Base-by-base conservation (phyloP, 2,888 invertebrate genomes). In the Aphodius granarius region DNA sequence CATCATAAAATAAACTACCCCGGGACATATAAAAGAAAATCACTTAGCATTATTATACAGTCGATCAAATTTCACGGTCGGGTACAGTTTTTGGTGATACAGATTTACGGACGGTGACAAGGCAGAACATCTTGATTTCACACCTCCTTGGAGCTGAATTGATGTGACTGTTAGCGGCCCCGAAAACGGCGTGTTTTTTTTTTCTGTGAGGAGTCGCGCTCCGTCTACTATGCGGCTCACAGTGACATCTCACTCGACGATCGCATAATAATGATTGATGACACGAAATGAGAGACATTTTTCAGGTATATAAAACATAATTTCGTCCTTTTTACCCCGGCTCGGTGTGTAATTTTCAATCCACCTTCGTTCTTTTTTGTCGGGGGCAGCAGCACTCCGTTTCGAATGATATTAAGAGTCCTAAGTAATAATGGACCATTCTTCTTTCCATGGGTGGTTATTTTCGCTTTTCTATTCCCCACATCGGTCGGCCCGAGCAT, bases 81-180 rank as follows among this genome's bases (percentile, higher is more conserved):
- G 19, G 18, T 15, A 43, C 13, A 68, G 68, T 21, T 68, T n/a
- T 68, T 68, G 68, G 65, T 77, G 76, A 77, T 77, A 77, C 64
- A 74, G 72, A 77, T 77, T 77, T 77, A 77, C 64, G 20, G 70
- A 71, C 74, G 78, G 80, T 78, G 82, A 82, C 82, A 82, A 80
- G 43, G 78, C 82, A 81, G 77, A 79, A 81, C 81, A 82, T 80
- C 80, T 78, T 76, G 76, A 79, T 82, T 82, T 81, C 80, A 81
- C 82, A 81, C 82, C 80, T 79, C 78, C 78, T 80, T 80, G 79
- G 73, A 66, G 74, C 75, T 75, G 78, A 77, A 79, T 79, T 78
- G 81, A 81, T 81, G 80, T 80, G 81, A 80, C 80, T 80, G 81
- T 82, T 80, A 77, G 76, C 66, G 70, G 75, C 70, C 76, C 64